These are phyloP conservation scores for Bombus haemorrhoidalis DNA, from an alignment of 1,140 invertebrate species.

Conservation along the genomic window DNA sequence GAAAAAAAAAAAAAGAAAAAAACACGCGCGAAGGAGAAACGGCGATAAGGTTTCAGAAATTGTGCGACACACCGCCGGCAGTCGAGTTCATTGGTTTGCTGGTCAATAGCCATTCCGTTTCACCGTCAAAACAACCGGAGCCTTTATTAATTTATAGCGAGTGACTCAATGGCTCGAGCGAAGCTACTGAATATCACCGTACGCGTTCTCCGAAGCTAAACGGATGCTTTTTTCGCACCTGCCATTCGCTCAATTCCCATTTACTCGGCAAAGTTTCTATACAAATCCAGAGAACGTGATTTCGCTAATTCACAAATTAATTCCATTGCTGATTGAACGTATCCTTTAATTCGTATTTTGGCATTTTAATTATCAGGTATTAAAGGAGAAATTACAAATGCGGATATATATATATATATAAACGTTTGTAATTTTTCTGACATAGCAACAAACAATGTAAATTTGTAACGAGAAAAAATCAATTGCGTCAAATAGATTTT, in stretches of 20 bases:
- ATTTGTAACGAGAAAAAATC: too few species aligned
- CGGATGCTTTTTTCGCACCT: not conserved
- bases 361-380: too few species aligned
- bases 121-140: conserved; percentile 67
- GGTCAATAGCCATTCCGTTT: conserved; percentile 69
- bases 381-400: too few species aligned
- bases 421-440: too few species aligned
- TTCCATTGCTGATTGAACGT: not conserved
- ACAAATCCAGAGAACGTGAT: too few species aligned
- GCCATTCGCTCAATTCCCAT: not conserved
- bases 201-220: not conserved
- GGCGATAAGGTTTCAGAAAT: conserved; percentile 47
- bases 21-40: not conserved
- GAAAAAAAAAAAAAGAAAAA: not conserved
- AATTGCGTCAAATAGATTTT: too few species aligned
- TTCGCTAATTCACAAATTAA: too few species aligned
- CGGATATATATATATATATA: too few species aligned
- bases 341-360: not conserved
- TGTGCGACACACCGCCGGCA: conserved; percentile 35
- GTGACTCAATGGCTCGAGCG: conserved; percentile 46
- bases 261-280: not conserved
- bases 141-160: conserved; percentile 58
- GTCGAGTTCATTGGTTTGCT: conserved; percentile 56
- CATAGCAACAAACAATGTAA: too few species aligned
- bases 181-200: conserved; percentile 20